Percentiles rank a stretch among this genome's conserved stretches.
These are phyloP conservation scores for Drosophila trapezifrons DNA, from an alignment of 1,140 invertebrate genomes.

Conservation along the genomic window DNA sequence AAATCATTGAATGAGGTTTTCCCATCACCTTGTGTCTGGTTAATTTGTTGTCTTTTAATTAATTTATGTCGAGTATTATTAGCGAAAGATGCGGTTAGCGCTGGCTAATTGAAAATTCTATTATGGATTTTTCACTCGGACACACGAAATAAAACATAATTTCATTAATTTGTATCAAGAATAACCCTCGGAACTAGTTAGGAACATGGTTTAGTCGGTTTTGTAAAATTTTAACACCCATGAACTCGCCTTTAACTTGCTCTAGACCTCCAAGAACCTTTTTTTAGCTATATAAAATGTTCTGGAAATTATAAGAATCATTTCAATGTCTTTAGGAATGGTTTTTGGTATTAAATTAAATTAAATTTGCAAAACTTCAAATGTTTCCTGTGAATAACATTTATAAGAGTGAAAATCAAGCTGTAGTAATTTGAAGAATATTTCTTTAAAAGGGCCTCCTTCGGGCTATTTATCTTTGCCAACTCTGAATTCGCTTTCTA, in stretches of 20 bases:
- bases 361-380: neutral
- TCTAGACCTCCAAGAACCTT: too few relatives aligned
- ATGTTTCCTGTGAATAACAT: neutral
- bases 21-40: conserved; percentile 5
- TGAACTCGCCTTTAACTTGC: too few relatives aligned
- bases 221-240: too few relatives aligned
- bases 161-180: too few relatives aligned
- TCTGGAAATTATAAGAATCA: neutral
- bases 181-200: too few relatives aligned
- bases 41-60: conserved; percentile 56
- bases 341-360: neutral
- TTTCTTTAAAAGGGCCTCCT: conserved; percentile 14
- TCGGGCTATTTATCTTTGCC: conserved; percentile 38
- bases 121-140: conserved; percentile 3
- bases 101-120: conserved; percentile 29
- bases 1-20: conserved; percentile 59
- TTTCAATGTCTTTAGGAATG: too few relatives aligned
- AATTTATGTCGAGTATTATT: conserved; percentile 53
- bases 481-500: conserved; percentile 35
- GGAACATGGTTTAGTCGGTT: too few relatives aligned
- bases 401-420: conserved; percentile 3
- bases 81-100: conserved; percentile 30
- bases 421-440: conserved; percentile 10
- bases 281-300: too few relatives aligned
- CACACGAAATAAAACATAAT: neutral